Conservation (phyloP, 1,140 invertebrate species). For the Drosophila pectinifera region DNA sequence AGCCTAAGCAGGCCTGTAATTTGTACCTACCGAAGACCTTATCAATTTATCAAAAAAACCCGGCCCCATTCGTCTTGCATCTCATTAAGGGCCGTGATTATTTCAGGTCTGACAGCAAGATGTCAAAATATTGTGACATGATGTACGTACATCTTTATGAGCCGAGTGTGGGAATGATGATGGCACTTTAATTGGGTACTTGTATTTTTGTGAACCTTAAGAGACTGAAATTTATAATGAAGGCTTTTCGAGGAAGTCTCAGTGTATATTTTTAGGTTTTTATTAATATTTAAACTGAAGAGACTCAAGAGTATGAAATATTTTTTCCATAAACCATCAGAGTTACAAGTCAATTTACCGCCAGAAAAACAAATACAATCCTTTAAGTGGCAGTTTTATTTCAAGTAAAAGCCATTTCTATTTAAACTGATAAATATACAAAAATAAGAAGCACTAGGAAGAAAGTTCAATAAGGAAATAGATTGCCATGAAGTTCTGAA, state of each 20-base stretch:
- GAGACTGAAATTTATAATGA: not conserved
- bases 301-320: not conserved
- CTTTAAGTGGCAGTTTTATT: not conserved
- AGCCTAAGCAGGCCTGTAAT: constrained; percentile 57
- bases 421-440: constrained; percentile 9
- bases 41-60: constrained; percentile 73
- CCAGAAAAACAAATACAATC: not conserved
- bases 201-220: not conserved
- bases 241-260: not conserved
- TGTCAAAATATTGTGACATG: constrained; percentile 50
- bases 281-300: not conserved
- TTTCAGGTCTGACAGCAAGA: constrained; percentile 27
- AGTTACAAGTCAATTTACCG: not conserved
- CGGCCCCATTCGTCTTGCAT: constrained; percentile 60
- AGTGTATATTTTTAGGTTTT: not conserved
- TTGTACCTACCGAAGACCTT: constrained; percentile 62
- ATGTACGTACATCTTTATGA: constrained; percentile 38
- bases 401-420: not conserved
- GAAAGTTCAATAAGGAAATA: constrained; percentile 27
- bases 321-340: not conserved
- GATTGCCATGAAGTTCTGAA: constrained; percentile 24
- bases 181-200: constrained; percentile 24
- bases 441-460: constrained; percentile 2
- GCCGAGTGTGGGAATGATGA: constrained; percentile 20
- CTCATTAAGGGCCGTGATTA: constrained; percentile 55